Base-by-base conservation (phyloP, 2,888 invertebrate genomes). In the Didymodactylos carnosus region DNA sequence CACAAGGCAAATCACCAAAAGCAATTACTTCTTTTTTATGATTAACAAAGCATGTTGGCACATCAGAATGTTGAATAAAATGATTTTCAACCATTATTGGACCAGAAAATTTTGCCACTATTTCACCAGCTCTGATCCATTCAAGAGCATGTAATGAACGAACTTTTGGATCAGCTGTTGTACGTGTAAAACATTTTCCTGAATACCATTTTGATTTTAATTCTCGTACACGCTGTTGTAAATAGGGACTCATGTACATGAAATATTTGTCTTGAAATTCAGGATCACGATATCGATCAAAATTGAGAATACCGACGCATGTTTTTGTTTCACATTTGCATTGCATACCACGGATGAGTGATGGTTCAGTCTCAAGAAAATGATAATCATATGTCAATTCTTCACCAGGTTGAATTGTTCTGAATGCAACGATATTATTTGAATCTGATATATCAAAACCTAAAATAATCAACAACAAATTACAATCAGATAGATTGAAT, bases 311-410 rank as follows among this genome's bases (percentile, higher is more conserved):
- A 35, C 71, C 71, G 14, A 43, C 46, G 29, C 71, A 71, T n/a
- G 43, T 43, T 27, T 35, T 35, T 35, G 71, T n/a, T 19, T 46
- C 49, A 71, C 71, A 71, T 49, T 71, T 71, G n/a, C 71, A 71
- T 41, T 71, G n/a, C 0, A 71, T 4, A 23, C 71, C 71, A 49
- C 27, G 46, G 39, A 46, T 46, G 23, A 71, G 49, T n/a, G 46
- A 46, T 27, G 71, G 29, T 39, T 71, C 71, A 13, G 71, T 71
- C n/a, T 71, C 71, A 29, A 71, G 43, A 71, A 43, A 71, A 29
- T 71, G 71, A 49, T 71, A 71, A 35, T 71, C 71, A 39, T 71
- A 71, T n/a, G 71, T 39, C n/a, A 71, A 49, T 39, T 71, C 71
- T 49, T 71, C 71, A 2, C 71, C 71, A 7, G 43, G 11, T 29